Conservation (phyloP, 2,888 invertebrate genomes). For the Crossocerus cetratus region DNA sequence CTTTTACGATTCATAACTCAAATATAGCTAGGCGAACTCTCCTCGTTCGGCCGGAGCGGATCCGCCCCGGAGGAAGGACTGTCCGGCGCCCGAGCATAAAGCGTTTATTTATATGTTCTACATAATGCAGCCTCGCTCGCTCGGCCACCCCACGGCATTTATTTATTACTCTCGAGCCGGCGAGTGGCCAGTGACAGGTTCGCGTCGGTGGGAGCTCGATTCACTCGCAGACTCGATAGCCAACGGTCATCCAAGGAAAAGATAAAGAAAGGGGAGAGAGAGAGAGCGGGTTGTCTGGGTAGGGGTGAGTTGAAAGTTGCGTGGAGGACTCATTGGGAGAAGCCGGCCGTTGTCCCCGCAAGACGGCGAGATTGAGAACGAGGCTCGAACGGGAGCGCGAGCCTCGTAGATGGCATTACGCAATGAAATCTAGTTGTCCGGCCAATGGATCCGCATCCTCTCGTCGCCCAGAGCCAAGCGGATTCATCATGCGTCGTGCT, state of each 20-base stretch:
- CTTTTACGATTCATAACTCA: constrained; percentile 76
- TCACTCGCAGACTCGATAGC: no score
- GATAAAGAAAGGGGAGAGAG: no score
- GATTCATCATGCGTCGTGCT: constrained; percentile 47
- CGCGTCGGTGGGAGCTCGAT: no score
- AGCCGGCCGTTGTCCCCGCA: constrained; percentile 43
- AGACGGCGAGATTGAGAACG: constrained; percentile 34
- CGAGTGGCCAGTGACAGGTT: constrained; percentile 14
- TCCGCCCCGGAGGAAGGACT: constrained; percentile 45
- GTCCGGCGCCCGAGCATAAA: constrained; percentile 70
- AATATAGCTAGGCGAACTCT: constrained; percentile 49
- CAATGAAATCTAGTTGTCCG: constrained; percentile 75
- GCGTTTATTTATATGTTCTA: constrained; percentile 76
- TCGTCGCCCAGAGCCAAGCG: constrained; percentile 32
- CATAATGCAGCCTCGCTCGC: constrained; percentile 66
- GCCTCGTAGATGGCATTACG: constrained; percentile 63
- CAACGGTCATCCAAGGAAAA: no score
- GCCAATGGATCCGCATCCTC: constrained; percentile 75
- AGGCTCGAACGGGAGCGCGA: constrained; percentile 24
- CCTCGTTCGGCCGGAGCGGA: constrained; percentile 27
- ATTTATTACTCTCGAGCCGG: constrained; percentile 61
- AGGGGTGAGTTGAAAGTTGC: no score
- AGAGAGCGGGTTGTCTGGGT: no score
- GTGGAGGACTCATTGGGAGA: not conserved
- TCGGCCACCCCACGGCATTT: constrained; percentile 64